These are phyloP conservation scores for Cotesia vestalis DNA, from an alignment of 1,140 invertebrate genomes.

Conservation along the genomic window DNA sequence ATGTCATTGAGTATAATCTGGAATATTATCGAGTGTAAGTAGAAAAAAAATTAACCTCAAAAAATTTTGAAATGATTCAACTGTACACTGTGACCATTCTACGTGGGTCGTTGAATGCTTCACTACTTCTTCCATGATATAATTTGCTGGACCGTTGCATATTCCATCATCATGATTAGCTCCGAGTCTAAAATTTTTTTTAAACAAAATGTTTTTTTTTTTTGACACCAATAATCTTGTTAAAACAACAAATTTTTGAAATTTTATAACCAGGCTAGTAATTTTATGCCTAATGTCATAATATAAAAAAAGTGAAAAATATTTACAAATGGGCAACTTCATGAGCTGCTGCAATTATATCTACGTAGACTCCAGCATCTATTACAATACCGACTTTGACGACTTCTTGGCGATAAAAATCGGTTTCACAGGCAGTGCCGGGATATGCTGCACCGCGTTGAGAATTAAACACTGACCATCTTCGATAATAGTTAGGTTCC, in stretches of 20 bases:
- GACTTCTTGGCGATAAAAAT: not conserved
- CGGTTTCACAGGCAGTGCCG: not conserved
- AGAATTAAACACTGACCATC: not conserved
- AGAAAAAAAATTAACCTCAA: not conserved
- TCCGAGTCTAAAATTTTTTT: not conserved
- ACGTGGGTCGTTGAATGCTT: not conserved
- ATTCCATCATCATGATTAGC: not conserved
- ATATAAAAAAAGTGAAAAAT: not conserved
- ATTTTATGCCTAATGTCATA: not conserved
- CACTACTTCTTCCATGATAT: not conserved
- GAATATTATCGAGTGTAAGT: too few species aligned
- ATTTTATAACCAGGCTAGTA: too few species aligned
- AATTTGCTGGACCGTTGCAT: not conserved
- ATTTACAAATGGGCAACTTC: not conserved
- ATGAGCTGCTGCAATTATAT: not conserved
- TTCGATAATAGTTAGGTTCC: too few species aligned
- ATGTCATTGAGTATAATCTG: too few species aligned
- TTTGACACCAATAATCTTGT: too few species aligned
- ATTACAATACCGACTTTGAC: not conserved
- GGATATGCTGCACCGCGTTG: not conserved
- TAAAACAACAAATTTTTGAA: too few species aligned
- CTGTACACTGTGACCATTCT: not conserved
- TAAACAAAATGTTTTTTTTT: not conserved
- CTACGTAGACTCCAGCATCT: not conserved
- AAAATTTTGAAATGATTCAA: not conserved